Percentiles rank a stretch among this genome's conserved stretches.
phyloP scores from a whole-genome alignment of 1,140 invertebrate genomes.

The Drosophila arawakana region DNA sequence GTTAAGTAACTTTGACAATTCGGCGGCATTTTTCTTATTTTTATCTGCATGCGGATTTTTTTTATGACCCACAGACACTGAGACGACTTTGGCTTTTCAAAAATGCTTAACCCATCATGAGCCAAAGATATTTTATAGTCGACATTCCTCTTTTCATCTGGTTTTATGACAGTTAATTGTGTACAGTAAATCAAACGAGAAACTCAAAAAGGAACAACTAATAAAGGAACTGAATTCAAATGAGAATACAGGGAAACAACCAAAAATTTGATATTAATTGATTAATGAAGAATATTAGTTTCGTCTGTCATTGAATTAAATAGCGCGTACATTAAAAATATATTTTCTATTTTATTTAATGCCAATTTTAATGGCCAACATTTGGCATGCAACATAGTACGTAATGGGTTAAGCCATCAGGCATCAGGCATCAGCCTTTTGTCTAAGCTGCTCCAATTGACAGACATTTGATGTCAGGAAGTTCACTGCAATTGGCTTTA shows the following conservation, averaged over 20 bases:
- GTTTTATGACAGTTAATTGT: constrained; percentile 48
- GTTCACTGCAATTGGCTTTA: constrained; percentile 50
- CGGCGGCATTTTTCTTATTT: constrained; percentile 41
- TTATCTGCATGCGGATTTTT: constrained; percentile 15
- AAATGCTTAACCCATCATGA: constrained; percentile 29
- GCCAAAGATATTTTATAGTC: constrained; percentile 14
- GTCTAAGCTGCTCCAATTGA: constrained; percentile 31
- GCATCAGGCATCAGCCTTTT: background rate
- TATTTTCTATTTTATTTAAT: background rate
- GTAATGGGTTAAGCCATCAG: constrained; percentile 45
- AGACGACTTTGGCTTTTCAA: constrained; percentile 41
- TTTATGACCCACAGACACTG: constrained; percentile 62
- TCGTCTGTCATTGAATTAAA: too few relatives aligned
- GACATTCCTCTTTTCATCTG: constrained; percentile 31
- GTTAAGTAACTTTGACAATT: constrained; percentile 63
- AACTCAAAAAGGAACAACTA: constrained; percentile 30
- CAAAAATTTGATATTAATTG: background rate
- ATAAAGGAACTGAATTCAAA: constrained; percentile 30
- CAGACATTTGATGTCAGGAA: constrained; percentile 43
- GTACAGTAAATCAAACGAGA: constrained; percentile 41
- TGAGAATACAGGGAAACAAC: constrained; percentile 13
- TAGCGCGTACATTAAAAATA: too few relatives aligned
- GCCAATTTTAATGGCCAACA: background rate
- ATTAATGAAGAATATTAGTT: background rate
- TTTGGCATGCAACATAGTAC: background rate